These are phyloP conservation scores for Mastomys coucha DNA, from an alignment of 2,113 vertebrate species.

Conservation along the genomic window DNA sequence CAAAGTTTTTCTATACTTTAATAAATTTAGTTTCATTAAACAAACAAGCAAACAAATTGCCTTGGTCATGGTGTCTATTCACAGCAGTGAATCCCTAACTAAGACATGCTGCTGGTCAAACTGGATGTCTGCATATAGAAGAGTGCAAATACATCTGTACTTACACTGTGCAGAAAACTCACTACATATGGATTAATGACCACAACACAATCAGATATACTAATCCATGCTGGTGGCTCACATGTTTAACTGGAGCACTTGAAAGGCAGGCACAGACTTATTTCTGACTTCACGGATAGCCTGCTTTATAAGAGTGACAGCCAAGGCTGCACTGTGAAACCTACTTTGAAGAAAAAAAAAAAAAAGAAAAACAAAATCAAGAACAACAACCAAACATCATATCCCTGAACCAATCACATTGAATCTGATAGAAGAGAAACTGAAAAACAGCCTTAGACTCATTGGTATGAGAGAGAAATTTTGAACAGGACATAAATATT, in stretches of 20 bases:
- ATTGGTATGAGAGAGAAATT: not conserved
- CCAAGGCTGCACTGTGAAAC: not conserved
- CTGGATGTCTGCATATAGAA: not conserved
- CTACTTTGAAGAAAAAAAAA: not conserved
- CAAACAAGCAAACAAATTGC: no score
- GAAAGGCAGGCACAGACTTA: not conserved
- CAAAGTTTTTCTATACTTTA: not conserved
- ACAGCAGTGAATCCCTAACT: no score
- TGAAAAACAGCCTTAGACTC: not conserved
- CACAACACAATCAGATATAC: not conserved
- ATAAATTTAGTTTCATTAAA: not conserved
- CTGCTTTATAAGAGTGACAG: not conserved
- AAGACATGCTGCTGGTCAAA: not conserved
- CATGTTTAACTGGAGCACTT: not conserved
- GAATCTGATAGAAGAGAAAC: not conserved
- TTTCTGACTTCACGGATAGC: not conserved
- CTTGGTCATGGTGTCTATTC: no score
- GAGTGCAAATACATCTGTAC: not conserved
- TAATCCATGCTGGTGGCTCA: fast-evolving
- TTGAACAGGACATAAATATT: not conserved
- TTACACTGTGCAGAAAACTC: not conserved
- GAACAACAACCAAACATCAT: not conserved
- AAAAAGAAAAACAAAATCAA: not conserved
- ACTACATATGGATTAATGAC: not conserved
- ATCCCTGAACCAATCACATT: not conserved